Conservation (phyloP, 2,888 invertebrate species). For the Drosophila maculinotata region DNA sequence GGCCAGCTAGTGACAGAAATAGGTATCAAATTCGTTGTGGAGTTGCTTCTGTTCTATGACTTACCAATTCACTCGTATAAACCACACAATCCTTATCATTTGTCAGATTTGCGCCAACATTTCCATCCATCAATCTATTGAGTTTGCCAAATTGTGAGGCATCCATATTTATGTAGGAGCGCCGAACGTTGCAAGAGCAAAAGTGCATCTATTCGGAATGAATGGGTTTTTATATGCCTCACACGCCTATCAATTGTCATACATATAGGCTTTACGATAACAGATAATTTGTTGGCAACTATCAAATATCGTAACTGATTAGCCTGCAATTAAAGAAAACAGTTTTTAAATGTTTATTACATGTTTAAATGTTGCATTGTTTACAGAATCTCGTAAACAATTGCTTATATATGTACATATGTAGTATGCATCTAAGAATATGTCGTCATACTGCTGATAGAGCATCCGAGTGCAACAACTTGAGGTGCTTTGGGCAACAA, state of each 20-base stretch:
- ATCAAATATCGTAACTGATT: conserved; percentile 15
- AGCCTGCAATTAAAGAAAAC: conserved; percentile 1
- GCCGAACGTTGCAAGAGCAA: conserved; percentile 33
- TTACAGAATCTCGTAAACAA: background rate
- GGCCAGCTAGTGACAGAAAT: conserved; percentile 30
- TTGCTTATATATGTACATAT: background rate
- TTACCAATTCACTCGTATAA: conserved; percentile 69
- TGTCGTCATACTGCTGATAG: conserved; percentile 17
- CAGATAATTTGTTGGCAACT: conserved; percentile 7
- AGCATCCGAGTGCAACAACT: conserved; percentile 13
- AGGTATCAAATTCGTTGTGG: background rate
- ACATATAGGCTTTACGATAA: conserved; percentile 11
- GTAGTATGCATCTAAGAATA: background rate
- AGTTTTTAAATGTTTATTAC: background rate
- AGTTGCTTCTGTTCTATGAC: background rate
- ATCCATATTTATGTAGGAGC: conserved; percentile 61
- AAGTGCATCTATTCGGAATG: conserved; percentile 9
- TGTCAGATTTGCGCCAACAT: background rate
- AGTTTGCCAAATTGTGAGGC: conserved; percentile 65
- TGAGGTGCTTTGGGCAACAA: conserved; percentile 10
- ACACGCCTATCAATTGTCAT: conserved; percentile 18
- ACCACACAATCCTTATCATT: conserved; percentile 44
- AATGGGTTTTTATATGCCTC: conserved; percentile 14
- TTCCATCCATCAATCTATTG: conserved; percentile 41
- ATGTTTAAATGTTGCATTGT: background rate